Evolutionary conservation across 2,888 invertebrate species (phyloP), one percentile per base, ranked within the genome.

Genomic region (Crossocerus cetratus): DNA sequence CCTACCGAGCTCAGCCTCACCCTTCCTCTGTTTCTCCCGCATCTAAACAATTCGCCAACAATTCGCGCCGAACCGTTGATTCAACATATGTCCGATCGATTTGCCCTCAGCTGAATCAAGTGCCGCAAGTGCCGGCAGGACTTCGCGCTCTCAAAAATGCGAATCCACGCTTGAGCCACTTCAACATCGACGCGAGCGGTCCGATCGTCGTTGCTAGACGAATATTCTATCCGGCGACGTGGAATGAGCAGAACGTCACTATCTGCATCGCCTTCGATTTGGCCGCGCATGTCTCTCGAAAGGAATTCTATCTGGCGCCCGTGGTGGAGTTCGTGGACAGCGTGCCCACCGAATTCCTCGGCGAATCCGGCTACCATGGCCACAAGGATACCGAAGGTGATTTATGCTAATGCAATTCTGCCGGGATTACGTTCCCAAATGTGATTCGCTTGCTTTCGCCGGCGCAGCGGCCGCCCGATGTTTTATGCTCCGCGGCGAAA

Each of bases 301-400:
- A 93, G 76, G 93, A 93, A 49, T 92, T 94, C 86, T 94, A 93
- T 83, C 90, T 96, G 74, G 93, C 93, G 80, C 95, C 96, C 5
- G 93, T 96, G 43, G 95, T 95, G 5, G 96, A 96, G 91, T 96
- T 96, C 90, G 95, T 94, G 86, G 96, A 96, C 87, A 90, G 95
- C 81, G 94, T 96, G 64, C 95, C 96, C 21, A 91, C 93, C 74
- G 93, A 94, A 82, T 94, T 94, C 86, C 92, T 86, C 85, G 81
- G 91, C 85, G 90, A 93, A 71, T 93, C 92, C 76, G 88, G 71
- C 42, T 74, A 77, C 2, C 92, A 92, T 0, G 93, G 93, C 65
- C 92, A 93, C 55, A 94, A 94, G 83, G 92, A 94, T 85, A 91
- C 94, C 60, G 95, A 96, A 93, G 94, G 94, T 94, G 69, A 42